Evolutionary conservation across 92 coral and sea anemone genomes (phyloP).

Genomic region (Virgularia gustaviana): DNA sequence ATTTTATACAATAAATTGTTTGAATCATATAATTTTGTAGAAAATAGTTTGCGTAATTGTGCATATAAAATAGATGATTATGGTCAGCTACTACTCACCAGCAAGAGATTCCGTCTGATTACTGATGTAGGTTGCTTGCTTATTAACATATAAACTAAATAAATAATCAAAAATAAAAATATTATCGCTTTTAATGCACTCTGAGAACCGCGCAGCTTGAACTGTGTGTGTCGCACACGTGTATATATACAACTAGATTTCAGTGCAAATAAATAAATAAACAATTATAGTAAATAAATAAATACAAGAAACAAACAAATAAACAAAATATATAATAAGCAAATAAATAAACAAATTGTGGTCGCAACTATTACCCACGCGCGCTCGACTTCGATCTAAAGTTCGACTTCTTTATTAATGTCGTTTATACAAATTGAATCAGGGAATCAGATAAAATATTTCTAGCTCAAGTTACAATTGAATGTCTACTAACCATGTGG

Average conservation of each 20-base stretch:
- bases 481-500: constrained; percentile 68
- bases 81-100: constrained; percentile 55
- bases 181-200: too few relatives aligned
- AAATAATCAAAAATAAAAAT: not conserved
- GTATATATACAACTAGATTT: too few relatives aligned
- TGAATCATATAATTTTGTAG: too few relatives aligned
- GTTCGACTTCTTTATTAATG: too few relatives aligned
- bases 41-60: not conserved
- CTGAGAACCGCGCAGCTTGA: too few relatives aligned
- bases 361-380: not conserved
- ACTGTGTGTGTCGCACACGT: too few relatives aligned
- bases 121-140: constrained; percentile 71
- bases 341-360: not conserved
- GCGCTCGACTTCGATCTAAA: too few relatives aligned
- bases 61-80: not conserved
- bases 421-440: too few relatives aligned
- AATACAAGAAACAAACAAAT: not conserved
- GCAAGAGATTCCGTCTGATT: constrained; percentile 72
- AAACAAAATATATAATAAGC: too few relatives aligned
- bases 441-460: not conserved
- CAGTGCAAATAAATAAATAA: too few relatives aligned
- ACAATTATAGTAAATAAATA: not conserved
- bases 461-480: too few relatives aligned
- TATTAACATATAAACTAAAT: constrained; percentile 75
- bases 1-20: too few relatives aligned